Evolutionary conservation across 2,888 invertebrate genomes (phyloP).

Genomic region (Arctia plantaginis): DNA sequence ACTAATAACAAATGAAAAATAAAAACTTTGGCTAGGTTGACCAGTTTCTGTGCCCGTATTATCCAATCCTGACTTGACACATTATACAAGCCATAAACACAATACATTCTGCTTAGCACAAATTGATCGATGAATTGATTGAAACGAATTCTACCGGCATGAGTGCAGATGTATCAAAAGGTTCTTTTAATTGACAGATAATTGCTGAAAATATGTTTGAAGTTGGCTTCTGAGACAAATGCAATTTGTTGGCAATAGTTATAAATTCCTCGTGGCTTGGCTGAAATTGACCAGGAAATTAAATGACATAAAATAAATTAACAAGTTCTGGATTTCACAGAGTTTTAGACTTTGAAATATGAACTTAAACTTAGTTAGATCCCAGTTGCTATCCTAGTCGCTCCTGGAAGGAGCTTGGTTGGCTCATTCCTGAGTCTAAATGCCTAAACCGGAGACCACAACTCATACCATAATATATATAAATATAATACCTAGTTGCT

Average conservation of each 20-base stretch:
- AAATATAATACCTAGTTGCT: too few species aligned
- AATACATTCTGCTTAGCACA: constrained; percentile 38
- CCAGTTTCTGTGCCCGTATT: constrained; percentile 5
- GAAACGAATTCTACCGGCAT: constrained; percentile 20
- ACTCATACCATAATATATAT: too few species aligned
- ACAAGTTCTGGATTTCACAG: too few species aligned
- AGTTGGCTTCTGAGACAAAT: not conserved
- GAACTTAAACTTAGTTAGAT: too few species aligned
- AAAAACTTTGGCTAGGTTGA: not conserved
- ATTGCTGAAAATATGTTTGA: constrained; percentile 20
- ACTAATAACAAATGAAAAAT: not conserved
- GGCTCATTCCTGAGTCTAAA: too few species aligned
- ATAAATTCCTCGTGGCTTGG: not conserved
- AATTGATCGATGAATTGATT: constrained; percentile 49
- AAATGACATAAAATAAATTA: too few species aligned
- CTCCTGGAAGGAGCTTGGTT: too few species aligned
- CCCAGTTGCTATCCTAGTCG: too few species aligned
- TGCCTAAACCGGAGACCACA: too few species aligned
- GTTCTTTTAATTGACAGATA: constrained; percentile 41
- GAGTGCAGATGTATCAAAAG: constrained; percentile 22
- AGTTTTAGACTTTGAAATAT: too few species aligned
- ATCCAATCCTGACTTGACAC: constrained; percentile 12
- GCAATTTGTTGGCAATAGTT: not conserved
- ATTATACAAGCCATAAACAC: constrained; percentile 35
- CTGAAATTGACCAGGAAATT: not conserved